phyloP scores from a whole-genome alignment of 37 sponge, comb jelly and placozoan genomes.

The Agelas oroides region DNA sequence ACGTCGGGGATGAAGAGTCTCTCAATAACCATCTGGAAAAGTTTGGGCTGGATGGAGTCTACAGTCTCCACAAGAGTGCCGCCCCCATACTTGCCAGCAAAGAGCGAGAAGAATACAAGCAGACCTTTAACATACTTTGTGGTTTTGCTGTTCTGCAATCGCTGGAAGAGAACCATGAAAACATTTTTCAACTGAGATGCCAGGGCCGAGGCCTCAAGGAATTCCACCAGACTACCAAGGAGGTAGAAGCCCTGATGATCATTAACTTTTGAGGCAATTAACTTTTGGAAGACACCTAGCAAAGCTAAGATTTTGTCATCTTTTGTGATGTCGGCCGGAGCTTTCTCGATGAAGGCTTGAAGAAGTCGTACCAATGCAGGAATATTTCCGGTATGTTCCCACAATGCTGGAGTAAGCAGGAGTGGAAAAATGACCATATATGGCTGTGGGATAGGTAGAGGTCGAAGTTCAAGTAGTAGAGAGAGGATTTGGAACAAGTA shows the following conservation, averaged over 20 bases:
- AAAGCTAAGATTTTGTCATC: slow-evolving; percentile 53
- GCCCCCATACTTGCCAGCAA: slow-evolving; percentile 90
- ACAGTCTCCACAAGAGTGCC: slow-evolving; percentile 72
- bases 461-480: slow-evolving; percentile 90
- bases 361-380: slow-evolving; percentile 95
- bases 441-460: slow-evolving; percentile 80
- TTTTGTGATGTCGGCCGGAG: slow-evolving; percentile 53
- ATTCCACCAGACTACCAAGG: slow-evolving; percentile 83
- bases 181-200: slow-evolving; percentile 76
- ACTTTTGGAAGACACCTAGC: slow-evolving; percentile 97
- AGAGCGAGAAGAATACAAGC: slow-evolving; percentile 89
- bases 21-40: slow-evolving; percentile 97
- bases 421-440: slow-evolving; percentile 94
- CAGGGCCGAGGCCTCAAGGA: slow-evolving; percentile 56
- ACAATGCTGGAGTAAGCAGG: slow-evolving; percentile 90
- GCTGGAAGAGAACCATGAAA: slow-evolving; percentile 89
- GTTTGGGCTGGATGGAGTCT: slow-evolving; percentile 92
- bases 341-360: slow-evolving; percentile 88
- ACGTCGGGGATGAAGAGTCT: slow-evolving; percentile 88
- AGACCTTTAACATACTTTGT: slow-evolving; percentile 95
- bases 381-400: slow-evolving; percentile 96
- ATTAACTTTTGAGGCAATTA: slow-evolving; percentile 95
- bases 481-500: slow-evolving; percentile 97
- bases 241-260: slow-evolving; percentile 98
- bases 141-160: slow-evolving; percentile 94